Conservation (phyloP, 2,797 vertebrate species). For the Ctenopoma multispine region DNA sequence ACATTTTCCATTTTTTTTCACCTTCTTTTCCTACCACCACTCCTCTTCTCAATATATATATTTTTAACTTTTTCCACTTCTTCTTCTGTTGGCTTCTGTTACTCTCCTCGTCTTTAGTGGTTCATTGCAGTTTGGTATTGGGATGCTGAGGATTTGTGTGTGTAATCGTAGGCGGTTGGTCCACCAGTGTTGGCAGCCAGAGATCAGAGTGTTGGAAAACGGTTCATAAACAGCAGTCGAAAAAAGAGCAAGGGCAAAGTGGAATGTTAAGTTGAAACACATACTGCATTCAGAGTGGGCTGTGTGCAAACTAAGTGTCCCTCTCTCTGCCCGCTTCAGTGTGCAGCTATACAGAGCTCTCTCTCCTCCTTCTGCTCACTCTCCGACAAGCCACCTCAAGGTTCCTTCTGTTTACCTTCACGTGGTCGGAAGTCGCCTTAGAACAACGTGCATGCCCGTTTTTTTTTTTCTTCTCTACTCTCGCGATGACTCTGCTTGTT, state of each 20-base stretch:
- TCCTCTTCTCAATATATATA: constrained; percentile 10
- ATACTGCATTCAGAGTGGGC: constrained; percentile 78
- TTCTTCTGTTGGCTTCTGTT: constrained; percentile 4
- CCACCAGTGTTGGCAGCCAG: constrained; percentile 64
- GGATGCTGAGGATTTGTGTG: constrained; percentile 17
- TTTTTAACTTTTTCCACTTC: constrained; percentile 12
- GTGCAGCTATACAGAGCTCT: constrained; percentile 25
- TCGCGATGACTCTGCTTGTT: constrained; percentile 13
- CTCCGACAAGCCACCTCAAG: constrained; percentile 18
- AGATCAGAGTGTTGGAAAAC: constrained; percentile 54
- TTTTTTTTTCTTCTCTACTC: not conserved
- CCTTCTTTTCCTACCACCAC: constrained; percentile 16
- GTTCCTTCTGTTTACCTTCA: constrained; percentile 59
- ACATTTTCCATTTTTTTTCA: constrained; percentile 47
- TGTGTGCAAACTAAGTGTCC: constrained; percentile 39
- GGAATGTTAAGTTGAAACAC: constrained; percentile 85
- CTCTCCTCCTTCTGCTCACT: constrained; percentile 17
- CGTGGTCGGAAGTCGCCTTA: constrained; percentile 40
- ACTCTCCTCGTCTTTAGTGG: constrained; percentile 18
- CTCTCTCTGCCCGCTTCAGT: constrained; percentile 18
- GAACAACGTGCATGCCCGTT: not conserved
- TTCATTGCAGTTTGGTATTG: constrained; percentile 36
- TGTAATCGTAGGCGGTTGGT: constrained; percentile 59
- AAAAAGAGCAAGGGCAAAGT: constrained; percentile 71
- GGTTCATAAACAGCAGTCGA: constrained; percentile 64